A percentile compares a stretch with the other conserved stretches of the same genome.
phyloP scores from a whole-genome alignment of 92 coral and sea anemone species.

The Isaurus tuberculatus region DNA sequence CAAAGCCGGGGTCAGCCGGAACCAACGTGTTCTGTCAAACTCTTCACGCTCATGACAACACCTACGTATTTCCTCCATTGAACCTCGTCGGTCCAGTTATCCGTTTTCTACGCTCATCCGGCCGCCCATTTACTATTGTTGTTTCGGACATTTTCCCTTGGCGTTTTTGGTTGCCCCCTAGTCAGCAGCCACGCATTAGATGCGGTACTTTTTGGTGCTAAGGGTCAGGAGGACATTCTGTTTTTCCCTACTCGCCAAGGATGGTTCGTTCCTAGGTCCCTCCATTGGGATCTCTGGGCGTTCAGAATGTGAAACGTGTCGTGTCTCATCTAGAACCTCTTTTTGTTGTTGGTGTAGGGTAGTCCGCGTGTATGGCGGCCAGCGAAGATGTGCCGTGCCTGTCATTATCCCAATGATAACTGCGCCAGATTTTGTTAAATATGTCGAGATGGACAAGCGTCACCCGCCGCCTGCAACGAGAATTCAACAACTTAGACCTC shows the following conservation, averaged over 20 bases:
- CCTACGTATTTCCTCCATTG: slow-evolving; percentile 48
- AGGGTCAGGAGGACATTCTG: slow-evolving; percentile 30
- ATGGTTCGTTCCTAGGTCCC: slow-evolving; percentile 25
- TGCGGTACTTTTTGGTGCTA: slow-evolving; percentile 39
- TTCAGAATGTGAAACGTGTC: slow-evolving; percentile 24
- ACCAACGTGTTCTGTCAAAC: slow-evolving; percentile 41
- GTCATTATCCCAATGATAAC: slow-evolving; percentile 34
- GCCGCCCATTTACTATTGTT: slow-evolving; percentile 36
- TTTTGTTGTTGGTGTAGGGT: slow-evolving; percentile 31
- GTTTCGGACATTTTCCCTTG: slow-evolving; percentile 50
- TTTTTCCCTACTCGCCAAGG: slow-evolving; percentile 48
- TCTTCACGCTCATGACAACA: slow-evolving; percentile 17
- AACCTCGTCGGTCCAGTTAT: slow-evolving; percentile 51
- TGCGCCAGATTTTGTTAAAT: slow-evolving; percentile 34
- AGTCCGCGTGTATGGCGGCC: slow-evolving; percentile 34
- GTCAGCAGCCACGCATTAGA: slow-evolving; percentile 32
- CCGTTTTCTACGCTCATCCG: slow-evolving; percentile 40
- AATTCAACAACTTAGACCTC: background rate
- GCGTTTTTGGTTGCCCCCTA: slow-evolving; percentile 59
- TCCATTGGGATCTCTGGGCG: slow-evolving; percentile 51
- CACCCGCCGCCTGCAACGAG: background rate
- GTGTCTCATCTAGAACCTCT: background rate
- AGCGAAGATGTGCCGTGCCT: slow-evolving; percentile 11
- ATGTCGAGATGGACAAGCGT: background rate
- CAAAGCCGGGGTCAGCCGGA: background rate